These are phyloP conservation scores for Phymorhynchus buccinoides DNA, from an alignment of 1,140 invertebrate genomes.

Conservation along the genomic window DNA sequence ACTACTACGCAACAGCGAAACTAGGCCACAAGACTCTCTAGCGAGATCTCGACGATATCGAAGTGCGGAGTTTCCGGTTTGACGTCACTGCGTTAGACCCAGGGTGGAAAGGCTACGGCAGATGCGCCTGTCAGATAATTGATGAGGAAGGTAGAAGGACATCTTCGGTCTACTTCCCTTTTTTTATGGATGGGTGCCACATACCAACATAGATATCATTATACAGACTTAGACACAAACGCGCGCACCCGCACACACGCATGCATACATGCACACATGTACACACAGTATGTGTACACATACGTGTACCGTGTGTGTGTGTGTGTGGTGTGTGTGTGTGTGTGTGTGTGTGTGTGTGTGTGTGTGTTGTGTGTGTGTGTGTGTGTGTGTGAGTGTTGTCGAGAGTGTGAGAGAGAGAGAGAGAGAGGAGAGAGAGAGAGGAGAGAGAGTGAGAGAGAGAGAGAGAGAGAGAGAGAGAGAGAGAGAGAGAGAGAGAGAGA, in stretches of 20 bases:
- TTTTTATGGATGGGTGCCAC: too few relatives aligned
- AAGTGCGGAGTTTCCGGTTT: neutral
- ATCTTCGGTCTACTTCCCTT: too few relatives aligned
- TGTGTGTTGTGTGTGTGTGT: too few relatives aligned
- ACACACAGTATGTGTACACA: neutral
- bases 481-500: neutral
- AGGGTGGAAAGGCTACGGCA: too few relatives aligned
- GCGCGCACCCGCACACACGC: neutral
- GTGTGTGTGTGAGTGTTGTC: too few relatives aligned
- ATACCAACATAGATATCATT: neutral
- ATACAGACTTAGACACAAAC: neutral
- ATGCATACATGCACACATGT: neutral
- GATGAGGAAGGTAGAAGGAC: too few relatives aligned
- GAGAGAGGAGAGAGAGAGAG: too few relatives aligned
- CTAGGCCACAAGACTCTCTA: neutral
- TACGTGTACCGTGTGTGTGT: too few relatives aligned
- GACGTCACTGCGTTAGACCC: neutral
- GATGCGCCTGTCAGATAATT: too few relatives aligned
- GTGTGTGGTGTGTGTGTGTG: too few relatives aligned
- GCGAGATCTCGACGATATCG: neutral
- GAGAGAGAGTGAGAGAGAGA: neutral
- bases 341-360: too few relatives aligned
- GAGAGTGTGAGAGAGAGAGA: neutral
- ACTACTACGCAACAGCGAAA: too few relatives aligned
- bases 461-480: neutral